Percentiles rank a stretch among this genome's conserved stretches.
Evolutionary conservation across 2,888 invertebrate species (phyloP).

Genomic region (Ischnus inquisitorius): DNA sequence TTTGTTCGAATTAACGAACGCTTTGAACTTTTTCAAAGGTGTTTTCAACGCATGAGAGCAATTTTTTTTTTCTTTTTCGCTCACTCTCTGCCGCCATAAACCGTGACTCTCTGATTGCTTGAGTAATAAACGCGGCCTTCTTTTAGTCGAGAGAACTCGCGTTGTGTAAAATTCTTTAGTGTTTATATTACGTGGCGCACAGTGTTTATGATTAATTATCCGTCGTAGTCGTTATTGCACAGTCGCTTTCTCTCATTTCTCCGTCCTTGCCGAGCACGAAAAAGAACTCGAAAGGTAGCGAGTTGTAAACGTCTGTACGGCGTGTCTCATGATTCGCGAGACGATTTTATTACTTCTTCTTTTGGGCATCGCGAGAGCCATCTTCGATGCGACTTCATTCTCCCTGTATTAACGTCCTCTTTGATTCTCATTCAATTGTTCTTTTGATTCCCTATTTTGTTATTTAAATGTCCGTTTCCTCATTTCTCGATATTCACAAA

Average conservation of each 20-base stretch:
- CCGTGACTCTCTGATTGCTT: constrained; percentile 29
- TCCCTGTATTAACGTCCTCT: no score
- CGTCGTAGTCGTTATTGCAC: constrained; percentile 18
- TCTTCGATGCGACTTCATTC: no score
- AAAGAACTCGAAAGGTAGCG: no score
- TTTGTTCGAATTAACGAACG: constrained; percentile 13
- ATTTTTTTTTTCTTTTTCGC: background rate
- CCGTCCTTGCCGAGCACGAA: background rate
- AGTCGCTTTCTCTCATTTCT: constrained; percentile 18
- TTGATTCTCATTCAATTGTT: no score
- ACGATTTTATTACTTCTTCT: no score
- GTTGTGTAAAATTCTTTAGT: constrained; percentile 33
- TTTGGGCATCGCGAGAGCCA: no score
- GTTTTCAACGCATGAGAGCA: constrained; percentile 12
- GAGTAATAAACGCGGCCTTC: constrained; percentile 32
- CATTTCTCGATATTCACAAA: no score
- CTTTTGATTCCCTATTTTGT: no score
- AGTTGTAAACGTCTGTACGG: no score
- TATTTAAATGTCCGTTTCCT: no score
- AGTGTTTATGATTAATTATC: constrained; percentile 42
- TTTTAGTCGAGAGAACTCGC: constrained; percentile 27
- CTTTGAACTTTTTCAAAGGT: constrained; percentile 55
- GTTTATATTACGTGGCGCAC: constrained; percentile 11
- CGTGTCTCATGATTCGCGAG: no score
- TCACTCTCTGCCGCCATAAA: constrained; percentile 27